Evolutionary conservation across 2,888 invertebrate species (phyloP).

Genomic region (Notodromas monacha): DNA sequence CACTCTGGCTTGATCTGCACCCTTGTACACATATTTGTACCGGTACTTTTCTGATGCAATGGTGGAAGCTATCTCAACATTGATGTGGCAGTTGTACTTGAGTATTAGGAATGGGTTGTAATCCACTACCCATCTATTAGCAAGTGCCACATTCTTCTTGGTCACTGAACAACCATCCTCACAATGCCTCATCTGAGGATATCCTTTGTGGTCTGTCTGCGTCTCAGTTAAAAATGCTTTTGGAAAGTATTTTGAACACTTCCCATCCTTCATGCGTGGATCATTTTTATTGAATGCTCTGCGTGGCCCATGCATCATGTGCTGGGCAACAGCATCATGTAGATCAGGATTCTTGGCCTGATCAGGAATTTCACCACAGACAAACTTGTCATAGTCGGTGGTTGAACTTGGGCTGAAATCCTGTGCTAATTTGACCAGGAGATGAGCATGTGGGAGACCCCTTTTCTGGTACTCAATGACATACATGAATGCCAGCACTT

Average conservation of each 20-base stretch:
- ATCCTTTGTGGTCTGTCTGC: slow-evolving; percentile 13
- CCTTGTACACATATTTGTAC: slow-evolving; percentile 14
- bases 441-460: slow-evolving; percentile 13
- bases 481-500: slow-evolving; percentile 10
- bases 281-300: too few species aligned
- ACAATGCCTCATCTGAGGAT: too few species aligned
- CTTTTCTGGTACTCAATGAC: slow-evolving; percentile 14
- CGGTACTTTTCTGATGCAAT: too few species aligned
- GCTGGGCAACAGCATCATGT: slow-evolving; percentile 13
- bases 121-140: slow-evolving; percentile 15
- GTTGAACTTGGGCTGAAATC: slow-evolving; percentile 9
- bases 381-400: slow-evolving; percentile 12
- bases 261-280: too few species aligned
- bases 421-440: slow-evolving; percentile 11
- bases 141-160: too few species aligned
- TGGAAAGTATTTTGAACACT: slow-evolving; percentile 11
- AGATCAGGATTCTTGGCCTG: slow-evolving; percentile 12
- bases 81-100: too few species aligned
- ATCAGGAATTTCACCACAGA: slow-evolving; percentile 15
- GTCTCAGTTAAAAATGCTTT: too few species aligned
- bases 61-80: too few species aligned
- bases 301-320: slow-evolving; percentile 16
- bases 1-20: too few species aligned
- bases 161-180: too few species aligned
- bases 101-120: slow-evolving; percentile 13